Percentiles rank a stretch among this genome's conserved stretches.
Conservation (phyloP, 2,113 vertebrate species). For the Siniperca knerii region DNA sequence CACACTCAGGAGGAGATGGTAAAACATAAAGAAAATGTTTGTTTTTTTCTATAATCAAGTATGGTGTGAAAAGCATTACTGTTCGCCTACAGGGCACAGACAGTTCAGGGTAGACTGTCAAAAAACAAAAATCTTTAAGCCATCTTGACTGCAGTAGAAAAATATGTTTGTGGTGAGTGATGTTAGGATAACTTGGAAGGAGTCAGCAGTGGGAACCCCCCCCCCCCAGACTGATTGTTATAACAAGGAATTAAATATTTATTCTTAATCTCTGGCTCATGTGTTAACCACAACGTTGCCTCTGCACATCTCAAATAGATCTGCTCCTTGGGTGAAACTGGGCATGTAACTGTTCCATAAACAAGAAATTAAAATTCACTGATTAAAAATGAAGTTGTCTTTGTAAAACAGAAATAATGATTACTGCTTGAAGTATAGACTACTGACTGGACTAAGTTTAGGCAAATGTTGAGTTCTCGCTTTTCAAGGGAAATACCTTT, state of each 20-base stretch:
- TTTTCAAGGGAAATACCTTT: not conserved
- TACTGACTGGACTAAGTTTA: not conserved
- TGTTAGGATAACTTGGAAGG: not conserved
- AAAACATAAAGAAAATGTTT: conserved; percentile 7
- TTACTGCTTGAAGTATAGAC: not conserved
- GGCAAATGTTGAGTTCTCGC: not conserved
- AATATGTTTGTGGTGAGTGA: conserved; percentile 43
- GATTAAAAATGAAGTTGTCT: conserved; percentile 1
- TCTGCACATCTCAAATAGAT: conserved; percentile 7
- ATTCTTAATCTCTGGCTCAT: not conserved
- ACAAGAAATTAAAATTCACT: not conserved
- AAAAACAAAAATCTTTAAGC: conserved; percentile 25
- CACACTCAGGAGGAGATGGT: conserved; percentile 25
- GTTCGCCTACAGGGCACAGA: conserved; percentile 52
- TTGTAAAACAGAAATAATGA: not conserved
- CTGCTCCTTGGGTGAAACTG: not conserved
- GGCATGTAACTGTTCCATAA: not conserved
- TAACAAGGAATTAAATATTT: conserved; percentile 18
- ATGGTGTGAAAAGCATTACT: conserved; percentile 41
- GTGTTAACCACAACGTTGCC: conserved; percentile 4
- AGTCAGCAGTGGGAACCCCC: conserved; percentile 18
- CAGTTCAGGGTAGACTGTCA: conserved; percentile 37
- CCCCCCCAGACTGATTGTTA: not conserved
- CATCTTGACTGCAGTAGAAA: conserved; percentile 24
- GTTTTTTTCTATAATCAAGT: conserved; percentile 13